These are phyloP conservation scores for Epirrhoe alternata DNA, from an alignment of 2,888 invertebrate species.

Conservation along the genomic window DNA sequence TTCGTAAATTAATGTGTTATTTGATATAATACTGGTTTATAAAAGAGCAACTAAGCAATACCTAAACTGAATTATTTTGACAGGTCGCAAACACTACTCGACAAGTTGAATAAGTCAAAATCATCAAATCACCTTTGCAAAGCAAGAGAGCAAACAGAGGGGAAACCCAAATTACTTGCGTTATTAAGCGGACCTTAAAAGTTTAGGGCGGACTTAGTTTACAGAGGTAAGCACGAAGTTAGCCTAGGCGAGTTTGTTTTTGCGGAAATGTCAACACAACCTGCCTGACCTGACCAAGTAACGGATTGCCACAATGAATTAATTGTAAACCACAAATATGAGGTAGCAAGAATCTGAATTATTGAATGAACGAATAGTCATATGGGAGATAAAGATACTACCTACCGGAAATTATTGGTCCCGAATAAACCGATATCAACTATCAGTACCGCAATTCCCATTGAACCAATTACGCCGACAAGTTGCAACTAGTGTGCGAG, in stretches of 20 bases:
- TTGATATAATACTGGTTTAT: neutral
- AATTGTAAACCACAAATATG: slow-evolving; percentile 43
- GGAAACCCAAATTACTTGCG: slow-evolving; percentile 80
- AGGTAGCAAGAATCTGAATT: slow-evolving; percentile 24
- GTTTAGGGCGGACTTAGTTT: slow-evolving; percentile 80
- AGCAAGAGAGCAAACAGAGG: slow-evolving; percentile 81
- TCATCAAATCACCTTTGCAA: slow-evolving; percentile 83
- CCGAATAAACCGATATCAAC: slow-evolving; percentile 25
- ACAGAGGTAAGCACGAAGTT: slow-evolving; percentile 78
- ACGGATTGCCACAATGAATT: slow-evolving; percentile 53
- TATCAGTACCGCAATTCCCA: slow-evolving; percentile 19
- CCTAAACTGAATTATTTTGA: slow-evolving; percentile 43
- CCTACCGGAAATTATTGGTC: slow-evolving; percentile 15
- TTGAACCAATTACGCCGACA: slow-evolving; percentile 25
- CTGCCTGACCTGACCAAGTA: slow-evolving; percentile 51
- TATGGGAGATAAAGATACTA: slow-evolving; percentile 17
- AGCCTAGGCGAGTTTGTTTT: slow-evolving; percentile 76
- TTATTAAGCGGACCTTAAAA: slow-evolving; percentile 83
- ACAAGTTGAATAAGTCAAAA: slow-evolving; percentile 81
- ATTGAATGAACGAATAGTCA: slow-evolving; percentile 20
- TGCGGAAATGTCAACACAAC: slow-evolving; percentile 71
- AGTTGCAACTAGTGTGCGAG: slow-evolving; percentile 19
- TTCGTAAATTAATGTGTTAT: neutral
- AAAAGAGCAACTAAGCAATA: slow-evolving; percentile 19
- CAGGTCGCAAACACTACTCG: slow-evolving; percentile 59